These are phyloP conservation scores for Drosophila maculinotata DNA, from an alignment of 2,888 invertebrate species.

Conservation along the genomic window DNA sequence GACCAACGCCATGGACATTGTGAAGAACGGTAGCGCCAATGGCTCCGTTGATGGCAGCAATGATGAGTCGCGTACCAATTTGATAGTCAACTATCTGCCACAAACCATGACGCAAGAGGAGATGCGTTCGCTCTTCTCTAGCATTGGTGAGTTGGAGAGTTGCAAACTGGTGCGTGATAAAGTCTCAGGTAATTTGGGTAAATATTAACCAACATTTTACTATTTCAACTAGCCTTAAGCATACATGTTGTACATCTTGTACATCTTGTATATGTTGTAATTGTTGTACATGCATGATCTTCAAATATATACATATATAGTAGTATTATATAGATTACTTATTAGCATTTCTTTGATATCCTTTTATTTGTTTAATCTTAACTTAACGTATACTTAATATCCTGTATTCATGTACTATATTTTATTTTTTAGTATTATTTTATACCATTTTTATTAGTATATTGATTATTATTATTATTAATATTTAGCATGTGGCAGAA, in stretches of 20 bases:
- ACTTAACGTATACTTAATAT: no score
- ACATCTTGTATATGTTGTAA: background rate
- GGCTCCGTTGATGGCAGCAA: slow-evolving; percentile 88
- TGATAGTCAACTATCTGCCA: slow-evolving; percentile 97
- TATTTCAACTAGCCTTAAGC: slow-evolving; percentile 1
- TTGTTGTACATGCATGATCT: no score
- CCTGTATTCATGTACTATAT: no score
- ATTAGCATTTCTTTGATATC: no score
- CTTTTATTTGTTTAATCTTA: no score
- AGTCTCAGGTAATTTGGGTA: slow-evolving; percentile 91
- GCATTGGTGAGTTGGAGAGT: slow-evolving; percentile 98
- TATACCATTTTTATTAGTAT: no score
- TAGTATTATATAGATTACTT: no score
- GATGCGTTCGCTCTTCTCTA: slow-evolving; percentile 96
- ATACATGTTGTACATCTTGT: background rate
- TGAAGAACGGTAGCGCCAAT: slow-evolving; percentile 90
- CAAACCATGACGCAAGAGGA: slow-evolving; percentile 98
- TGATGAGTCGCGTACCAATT: slow-evolving; percentile 97
- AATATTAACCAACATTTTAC: slow-evolving; percentile 75
- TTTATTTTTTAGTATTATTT: no score
- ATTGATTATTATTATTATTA: no score
- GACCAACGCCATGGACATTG: slow-evolving; percentile 87
- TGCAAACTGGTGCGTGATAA: slow-evolving; percentile 99
- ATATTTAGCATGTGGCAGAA: no score
- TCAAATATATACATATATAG: background rate